phyloP scores from a whole-genome alignment of 2,888 invertebrate genomes.

The Agriotes lineatus region DNA sequence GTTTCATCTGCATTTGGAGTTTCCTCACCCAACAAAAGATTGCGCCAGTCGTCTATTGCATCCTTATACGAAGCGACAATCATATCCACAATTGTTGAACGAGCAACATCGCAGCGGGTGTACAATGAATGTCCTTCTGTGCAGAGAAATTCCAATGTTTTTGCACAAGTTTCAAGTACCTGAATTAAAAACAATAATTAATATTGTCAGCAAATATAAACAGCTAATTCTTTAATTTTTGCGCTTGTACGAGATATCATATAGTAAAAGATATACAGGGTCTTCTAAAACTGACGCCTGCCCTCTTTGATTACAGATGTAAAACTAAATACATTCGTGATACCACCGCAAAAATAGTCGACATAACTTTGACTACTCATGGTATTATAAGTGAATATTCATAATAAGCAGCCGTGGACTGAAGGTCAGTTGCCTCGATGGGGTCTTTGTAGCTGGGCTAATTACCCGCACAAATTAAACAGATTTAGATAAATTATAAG shows the following conservation, averaged over 20 bases:
- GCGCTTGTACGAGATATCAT: neutral
- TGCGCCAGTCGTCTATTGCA: slow-evolving; percentile 88
- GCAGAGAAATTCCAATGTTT: slow-evolving; percentile 92
- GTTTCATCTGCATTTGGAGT: slow-evolving; percentile 96
- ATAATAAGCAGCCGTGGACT: too few species aligned
- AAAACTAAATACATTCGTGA: too few species aligned
- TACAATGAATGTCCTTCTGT: slow-evolving; percentile 89
- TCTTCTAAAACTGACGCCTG: too few species aligned
- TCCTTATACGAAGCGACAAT: slow-evolving; percentile 90
- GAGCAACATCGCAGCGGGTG: slow-evolving; percentile 90
- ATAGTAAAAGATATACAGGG: too few species aligned
- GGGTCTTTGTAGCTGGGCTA: too few species aligned
- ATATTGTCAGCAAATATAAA: slow-evolving; percentile 56
- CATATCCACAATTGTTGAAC: slow-evolving; percentile 91
- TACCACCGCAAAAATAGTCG: too few species aligned
- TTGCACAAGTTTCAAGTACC: slow-evolving; percentile 90
- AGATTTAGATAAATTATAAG: too few species aligned
- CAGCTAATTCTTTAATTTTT: neutral
- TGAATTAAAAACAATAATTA: slow-evolving; percentile 35
- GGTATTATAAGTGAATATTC: too few species aligned
- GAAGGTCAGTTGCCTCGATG: too few species aligned
- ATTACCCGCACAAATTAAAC: too few species aligned
- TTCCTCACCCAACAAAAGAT: slow-evolving; percentile 79
- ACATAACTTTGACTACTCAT: too few species aligned
- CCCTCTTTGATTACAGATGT: too few species aligned